These are phyloP conservation scores for Lycaon pictus DNA, from an alignment of 2,113 vertebrate species.

Conservation along the genomic window DNA sequence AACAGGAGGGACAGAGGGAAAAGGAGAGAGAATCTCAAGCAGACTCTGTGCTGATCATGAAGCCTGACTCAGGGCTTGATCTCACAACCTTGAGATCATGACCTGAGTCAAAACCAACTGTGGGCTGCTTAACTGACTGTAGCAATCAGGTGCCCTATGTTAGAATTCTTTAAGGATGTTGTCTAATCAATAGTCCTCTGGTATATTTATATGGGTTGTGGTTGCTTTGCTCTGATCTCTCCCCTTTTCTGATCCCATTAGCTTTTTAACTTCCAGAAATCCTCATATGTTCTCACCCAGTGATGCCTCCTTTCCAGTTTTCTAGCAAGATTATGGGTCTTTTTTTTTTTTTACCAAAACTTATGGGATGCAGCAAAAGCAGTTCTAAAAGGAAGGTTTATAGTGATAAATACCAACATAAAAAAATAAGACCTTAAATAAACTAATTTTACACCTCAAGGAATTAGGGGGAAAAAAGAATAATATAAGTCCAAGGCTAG, in stretches of 20 bases:
- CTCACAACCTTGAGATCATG: background rate
- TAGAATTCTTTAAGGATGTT: background rate
- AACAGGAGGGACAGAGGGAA: background rate
- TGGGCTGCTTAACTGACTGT: background rate
- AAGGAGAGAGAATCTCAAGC: background rate
- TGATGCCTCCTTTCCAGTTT: background rate
- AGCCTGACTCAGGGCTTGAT: background rate
- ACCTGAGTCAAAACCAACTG: background rate
- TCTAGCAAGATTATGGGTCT: background rate
- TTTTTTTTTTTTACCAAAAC: background rate
- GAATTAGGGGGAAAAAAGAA: background rate
- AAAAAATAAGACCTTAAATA: background rate
- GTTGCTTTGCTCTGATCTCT: background rate
- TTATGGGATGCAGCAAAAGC: background rate
- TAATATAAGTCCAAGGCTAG: background rate
- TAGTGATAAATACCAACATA: background rate
- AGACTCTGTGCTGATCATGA: background rate
- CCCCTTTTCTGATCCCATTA: background rate
- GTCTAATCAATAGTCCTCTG: background rate
- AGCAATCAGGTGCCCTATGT: background rate
- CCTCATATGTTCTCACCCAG: background rate
- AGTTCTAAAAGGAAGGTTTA: background rate
- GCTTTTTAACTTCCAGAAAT: background rate
- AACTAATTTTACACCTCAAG: background rate
- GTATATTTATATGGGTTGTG: background rate